Evolutionary conservation across 2,113 vertebrate species (phyloP).

Genomic region (Plecotus auritus): DNA sequence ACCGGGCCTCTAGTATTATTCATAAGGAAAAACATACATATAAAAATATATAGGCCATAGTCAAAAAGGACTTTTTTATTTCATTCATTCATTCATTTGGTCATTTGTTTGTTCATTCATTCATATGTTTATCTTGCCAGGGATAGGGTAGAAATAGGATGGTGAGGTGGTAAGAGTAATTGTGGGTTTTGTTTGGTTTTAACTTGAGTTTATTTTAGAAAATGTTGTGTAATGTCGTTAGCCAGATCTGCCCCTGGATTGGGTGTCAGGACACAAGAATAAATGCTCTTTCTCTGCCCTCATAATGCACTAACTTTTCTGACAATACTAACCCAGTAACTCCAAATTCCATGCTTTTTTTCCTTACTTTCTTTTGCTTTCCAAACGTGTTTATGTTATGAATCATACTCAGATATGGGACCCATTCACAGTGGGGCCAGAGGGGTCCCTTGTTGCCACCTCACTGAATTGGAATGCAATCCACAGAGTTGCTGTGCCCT

Average conservation of each 20-base stretch:
- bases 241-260: neutral
- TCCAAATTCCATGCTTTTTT: neutral
- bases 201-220: neutral
- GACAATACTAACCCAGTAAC: neutral
- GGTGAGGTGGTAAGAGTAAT: neutral
- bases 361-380: constrained; percentile 22
- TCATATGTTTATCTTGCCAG: neutral
- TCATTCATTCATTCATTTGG: neutral
- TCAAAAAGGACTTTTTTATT: neutral
- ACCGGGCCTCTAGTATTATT: neutral
- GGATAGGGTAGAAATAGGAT: neutral
- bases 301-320: constrained; percentile 33
- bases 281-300: neutral
- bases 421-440: neutral
- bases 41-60: neutral
- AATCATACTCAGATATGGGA: neutral
- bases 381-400: constrained; percentile 34
- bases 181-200: neutral
- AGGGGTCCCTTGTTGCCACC: neutral
- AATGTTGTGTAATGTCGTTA: neutral
- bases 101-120: neutral
- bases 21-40: neutral
- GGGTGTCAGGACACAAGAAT: neutral
- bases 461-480: constrained; percentile 5
- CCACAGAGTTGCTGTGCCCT: neutral